Evolutionary conservation across 2,888 invertebrate species (phyloP), one percentile per base, ranked within the genome.

Genomic region (Leptogaster cylindrica): DNA sequence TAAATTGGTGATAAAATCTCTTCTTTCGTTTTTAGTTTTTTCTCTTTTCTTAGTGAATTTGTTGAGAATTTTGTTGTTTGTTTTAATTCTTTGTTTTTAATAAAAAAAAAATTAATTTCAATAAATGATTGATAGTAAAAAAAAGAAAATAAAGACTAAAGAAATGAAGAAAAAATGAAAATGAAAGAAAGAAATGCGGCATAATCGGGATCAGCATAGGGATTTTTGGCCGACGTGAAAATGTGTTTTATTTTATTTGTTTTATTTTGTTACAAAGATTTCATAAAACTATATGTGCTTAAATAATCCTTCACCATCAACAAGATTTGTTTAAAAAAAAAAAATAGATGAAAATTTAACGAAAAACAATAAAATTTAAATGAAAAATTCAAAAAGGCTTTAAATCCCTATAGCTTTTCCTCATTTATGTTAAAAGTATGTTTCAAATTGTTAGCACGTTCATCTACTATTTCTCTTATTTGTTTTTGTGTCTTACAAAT

Each of bases 351-450:
- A 41, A 23, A 65, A 69, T 20, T 41, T 66, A n/a, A 50, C 61
- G 68, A 66, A 48, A 73, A 72, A 36, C 23, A 31, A 23, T 52
- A 61, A 65, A 69, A 70, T 61, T 51, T 69, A 55, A 55, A 55
- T 31, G 36, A 36, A 36, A 36, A 33, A 46, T 25, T 61, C 31
- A 70, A 73, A 78, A 79, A 79, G 81, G 81, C 81, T 81, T 81
- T 77, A 81, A 79, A 81, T 81, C 81, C 81, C 81, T 81, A 81
- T 80, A 80, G 81, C 81, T 81, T 81, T 81, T 81, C 81, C 81
- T 81, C 78, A 76, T 77, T 52, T 64, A 28, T 14, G 46, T 36
- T 36, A 44, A 20, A 18, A n/a, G 33, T 23, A 46, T 44, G 14
- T 55, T 8, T 18, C n/a, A 31, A 18, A 55, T 36, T 44, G 27